Conservation (phyloP, 1,140 invertebrate species). For the Calliphora vicina region DNA sequence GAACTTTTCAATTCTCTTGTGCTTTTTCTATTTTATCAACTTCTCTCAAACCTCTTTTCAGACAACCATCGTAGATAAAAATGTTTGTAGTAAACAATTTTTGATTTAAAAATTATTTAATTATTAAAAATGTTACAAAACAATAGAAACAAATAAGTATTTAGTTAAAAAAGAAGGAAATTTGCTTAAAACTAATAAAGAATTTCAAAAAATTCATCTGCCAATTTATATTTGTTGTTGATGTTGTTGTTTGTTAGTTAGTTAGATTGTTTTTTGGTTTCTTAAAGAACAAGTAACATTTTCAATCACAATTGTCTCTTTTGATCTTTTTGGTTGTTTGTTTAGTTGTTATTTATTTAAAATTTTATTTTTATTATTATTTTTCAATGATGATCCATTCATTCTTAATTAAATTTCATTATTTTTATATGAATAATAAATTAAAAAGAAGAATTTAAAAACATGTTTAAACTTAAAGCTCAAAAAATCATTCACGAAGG, state of each 20-base stretch:
- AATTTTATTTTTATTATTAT: neutral
- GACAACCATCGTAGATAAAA: neutral
- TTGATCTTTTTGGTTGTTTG: neutral
- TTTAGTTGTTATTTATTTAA: neutral
- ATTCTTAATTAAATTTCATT: neutral
- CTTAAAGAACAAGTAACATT: neutral
- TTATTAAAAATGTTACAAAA: neutral
- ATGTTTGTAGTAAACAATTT: neutral
- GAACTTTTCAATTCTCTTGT: no score
- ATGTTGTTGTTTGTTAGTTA: no score
- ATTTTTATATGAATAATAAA: no score
- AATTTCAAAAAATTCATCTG: neutral
- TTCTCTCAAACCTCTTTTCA: no score
- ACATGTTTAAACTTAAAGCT: neutral
- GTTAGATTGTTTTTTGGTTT: neutral
- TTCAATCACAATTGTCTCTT: neutral
- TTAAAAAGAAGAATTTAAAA: neutral
- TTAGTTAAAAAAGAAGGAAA: neutral
- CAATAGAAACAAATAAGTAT: neutral
- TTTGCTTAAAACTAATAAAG: conserved; percentile 1
- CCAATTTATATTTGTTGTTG: neutral
- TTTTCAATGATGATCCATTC: neutral
- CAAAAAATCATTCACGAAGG: no score
- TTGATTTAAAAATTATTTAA: neutral
- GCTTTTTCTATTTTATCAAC: no score